phyloP scores from a whole-genome alignment of 2,113 vertebrate species.

The Myrmecophaga tridactyla region DNA sequence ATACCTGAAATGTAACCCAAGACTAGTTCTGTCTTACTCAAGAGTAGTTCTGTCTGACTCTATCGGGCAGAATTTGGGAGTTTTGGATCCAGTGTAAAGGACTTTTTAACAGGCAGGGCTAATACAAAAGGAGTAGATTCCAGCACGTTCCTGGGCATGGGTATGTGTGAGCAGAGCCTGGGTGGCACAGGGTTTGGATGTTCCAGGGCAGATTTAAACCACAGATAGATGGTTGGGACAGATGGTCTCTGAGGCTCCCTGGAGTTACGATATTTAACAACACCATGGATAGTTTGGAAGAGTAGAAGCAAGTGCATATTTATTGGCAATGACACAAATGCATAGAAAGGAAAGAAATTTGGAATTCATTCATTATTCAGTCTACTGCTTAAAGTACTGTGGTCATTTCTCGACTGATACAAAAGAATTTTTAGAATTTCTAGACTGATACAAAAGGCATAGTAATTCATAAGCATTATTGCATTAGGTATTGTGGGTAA shows the following conservation, averaged over 20 bases:
- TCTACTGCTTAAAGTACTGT: neutral
- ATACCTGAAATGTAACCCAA: neutral
- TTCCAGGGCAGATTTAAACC: neutral
- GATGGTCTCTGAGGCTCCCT: neutral
- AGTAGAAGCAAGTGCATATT: neutral
- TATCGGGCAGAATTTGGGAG: conserved; percentile 6
- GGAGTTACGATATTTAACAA: neutral
- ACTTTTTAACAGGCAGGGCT: neutral
- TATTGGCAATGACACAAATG: neutral
- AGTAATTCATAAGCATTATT: neutral
- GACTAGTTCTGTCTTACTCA: neutral
- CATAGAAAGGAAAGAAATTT: neutral
- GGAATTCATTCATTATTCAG: neutral
- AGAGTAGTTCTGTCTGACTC: neutral
- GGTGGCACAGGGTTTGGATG: neutral
- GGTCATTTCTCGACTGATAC: neutral
- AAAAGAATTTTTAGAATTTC: too few relatives aligned
- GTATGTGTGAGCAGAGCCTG: neutral
- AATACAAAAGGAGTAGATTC: neutral
- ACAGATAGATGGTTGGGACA: neutral
- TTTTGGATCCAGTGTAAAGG: neutral
- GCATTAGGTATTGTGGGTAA: neutral
- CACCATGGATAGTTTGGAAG: neutral
- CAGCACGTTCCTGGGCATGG: neutral
- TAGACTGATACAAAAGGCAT: neutral